Evolutionary conservation across 2,797 vertebrate genomes (phyloP), one percentile per base, ranked within the genome.

Genomic region (Hybognathus amarus): DNA sequence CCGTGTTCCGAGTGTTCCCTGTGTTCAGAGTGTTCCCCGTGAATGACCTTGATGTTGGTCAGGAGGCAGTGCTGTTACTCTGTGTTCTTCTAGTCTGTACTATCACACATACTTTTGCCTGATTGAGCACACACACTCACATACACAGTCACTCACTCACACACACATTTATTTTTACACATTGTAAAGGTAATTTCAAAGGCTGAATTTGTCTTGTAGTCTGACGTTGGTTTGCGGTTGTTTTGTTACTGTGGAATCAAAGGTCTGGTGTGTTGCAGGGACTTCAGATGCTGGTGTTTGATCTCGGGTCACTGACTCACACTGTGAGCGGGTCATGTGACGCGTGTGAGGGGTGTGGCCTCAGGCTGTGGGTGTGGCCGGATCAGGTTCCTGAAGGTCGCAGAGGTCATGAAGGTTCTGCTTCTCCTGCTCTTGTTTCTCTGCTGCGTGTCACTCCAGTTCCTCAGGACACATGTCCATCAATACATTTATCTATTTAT

Each of bases 341-440:
- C 36, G 3, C 30, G 1, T 80, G 20, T 12, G 20, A 38, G 27
- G 36, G 52, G 50, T 0, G 54, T 50, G 68, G 42, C 67, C 79
- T 80, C 52, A 22, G 9, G 36, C 10, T 4, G 17, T n/a, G 79
- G 79, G 68, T 61, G 79, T n/a, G 40, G 61, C 38, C 27, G 1
- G 71, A 79, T 85, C 63, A 38, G 64, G 36, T 80, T 84, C 27
- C 61, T 80, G 18, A 61, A 68, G 66, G 85, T 77, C 75, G 71
- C 71, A 80, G 33, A 73, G 80, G 38, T 73, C 78, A 77, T 47
- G 17, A 56, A 63, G 73, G 63, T 50, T 82, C 64, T 77, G 45
- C 59, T 77, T n/a, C 77, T 17, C 33, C 70, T 76, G 52, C 22
- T 47, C 64, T 80, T 75, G 54, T 84, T 80, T 52, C 66, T 66